Evolutionary conservation across 2,888 invertebrate genomes (phyloP), one percentile per base, ranked within the genome.

Genomic region (Synanthedon tipuliformis): DNA sequence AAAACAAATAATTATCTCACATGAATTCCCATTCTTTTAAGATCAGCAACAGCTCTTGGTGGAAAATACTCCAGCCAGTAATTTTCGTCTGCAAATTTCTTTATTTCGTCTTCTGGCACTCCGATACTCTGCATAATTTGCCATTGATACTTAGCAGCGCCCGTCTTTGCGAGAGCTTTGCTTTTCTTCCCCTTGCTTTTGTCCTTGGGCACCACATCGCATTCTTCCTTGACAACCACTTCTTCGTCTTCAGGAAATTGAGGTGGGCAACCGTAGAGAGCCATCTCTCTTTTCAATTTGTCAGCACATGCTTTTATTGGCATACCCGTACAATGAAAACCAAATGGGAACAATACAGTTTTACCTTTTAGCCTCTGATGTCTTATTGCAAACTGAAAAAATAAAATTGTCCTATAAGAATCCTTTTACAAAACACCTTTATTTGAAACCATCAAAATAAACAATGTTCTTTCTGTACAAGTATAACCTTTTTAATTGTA

Each of bases 311-410:
- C 98, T 83, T 98, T 99, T 56, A 99, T 99, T 0, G 99, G 99
- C 99, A 99, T 99, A 50, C 99, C 99, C 18, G 99, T 99, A 73
- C 98, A 98, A 79, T 99, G 99, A 65, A 99, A 95, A 3, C 97
- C 99, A 85, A 99, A 99, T 12, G 99, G 99, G 81, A 98, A 99
- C 8, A 99, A 88, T 11, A 94, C 95, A 66, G 90, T 91, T 73
- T 95, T 96, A 0, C 99, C 99, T 78, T 95, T 93, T 52, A 99
- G 80, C n/a, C 98, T 91, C 60, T 98, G 92, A 77, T 94, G 99
- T 50, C 99, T 92, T 53, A 93, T 90, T 12, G 97, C 94, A 90
- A 97, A 99, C 94, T 95, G 73, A 53, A 81, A 34, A 34, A 34
- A 34, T 8, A 34, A 10, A 34, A 34, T 34, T 34, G 34, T 34